phyloP scores from a whole-genome alignment of 1,140 invertebrate species.

The Drosophila auraria region DNA sequence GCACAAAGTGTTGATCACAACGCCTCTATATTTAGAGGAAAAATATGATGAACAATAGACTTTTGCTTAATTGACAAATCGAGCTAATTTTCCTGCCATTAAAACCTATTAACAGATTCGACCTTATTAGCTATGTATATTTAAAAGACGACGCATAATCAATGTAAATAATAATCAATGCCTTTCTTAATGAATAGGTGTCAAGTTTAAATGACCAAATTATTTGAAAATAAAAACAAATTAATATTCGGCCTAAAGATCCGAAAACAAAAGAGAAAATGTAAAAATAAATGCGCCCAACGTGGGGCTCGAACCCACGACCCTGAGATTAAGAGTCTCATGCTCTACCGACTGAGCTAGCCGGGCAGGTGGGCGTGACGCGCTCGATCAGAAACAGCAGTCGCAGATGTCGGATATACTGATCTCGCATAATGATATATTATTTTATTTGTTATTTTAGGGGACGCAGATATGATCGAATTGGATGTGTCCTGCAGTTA shows the following conservation, averaged over 20 bases:
- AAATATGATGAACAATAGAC: neutral
- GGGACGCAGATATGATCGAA: slow-evolving; percentile 1
- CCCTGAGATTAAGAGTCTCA: slow-evolving; percentile 97
- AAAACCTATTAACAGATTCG: neutral
- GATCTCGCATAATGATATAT: neutral
- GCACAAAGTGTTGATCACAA: too few relatives aligned
- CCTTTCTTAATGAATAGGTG: neutral
- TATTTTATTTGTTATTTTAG: too few relatives aligned
- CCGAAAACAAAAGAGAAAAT: neutral
- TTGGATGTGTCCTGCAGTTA: neutral
- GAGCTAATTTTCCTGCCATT: neutral
- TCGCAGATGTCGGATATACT: neutral
- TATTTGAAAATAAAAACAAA: slow-evolving; percentile 11
- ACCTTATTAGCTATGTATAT: too few relatives aligned
- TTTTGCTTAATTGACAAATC: neutral
- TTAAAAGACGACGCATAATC: neutral
- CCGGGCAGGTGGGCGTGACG: slow-evolving; percentile 86
- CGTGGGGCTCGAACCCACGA: slow-evolving; percentile 96
- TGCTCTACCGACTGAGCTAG: slow-evolving; percentile 96
- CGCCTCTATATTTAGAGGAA: too few relatives aligned
- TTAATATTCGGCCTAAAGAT: slow-evolving; percentile 9
- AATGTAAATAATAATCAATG: neutral
- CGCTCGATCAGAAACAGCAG: neutral
- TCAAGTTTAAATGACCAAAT: slow-evolving; percentile 4
- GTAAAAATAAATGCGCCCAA: slow-evolving; percentile 88